Conservation (phyloP, 2,797 vertebrate species). For the Ammospiza maritima region DNA sequence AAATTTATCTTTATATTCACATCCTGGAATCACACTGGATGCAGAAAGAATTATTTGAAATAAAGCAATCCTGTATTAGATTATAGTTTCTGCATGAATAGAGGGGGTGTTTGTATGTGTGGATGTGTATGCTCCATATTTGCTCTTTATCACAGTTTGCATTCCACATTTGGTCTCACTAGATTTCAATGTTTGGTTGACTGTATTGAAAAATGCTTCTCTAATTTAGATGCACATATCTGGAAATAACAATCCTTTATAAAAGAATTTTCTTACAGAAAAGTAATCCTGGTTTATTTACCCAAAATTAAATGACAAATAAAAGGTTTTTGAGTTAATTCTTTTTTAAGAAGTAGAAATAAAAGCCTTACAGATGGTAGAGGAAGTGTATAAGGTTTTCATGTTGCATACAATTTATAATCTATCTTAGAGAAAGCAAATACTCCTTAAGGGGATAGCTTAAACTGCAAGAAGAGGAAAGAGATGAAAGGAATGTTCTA, state of each 20-base stretch:
- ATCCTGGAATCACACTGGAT: slow-evolving; percentile 44
- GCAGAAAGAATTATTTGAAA: slow-evolving; percentile 32
- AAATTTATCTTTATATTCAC: slow-evolving; percentile 45
- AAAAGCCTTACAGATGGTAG: slow-evolving; percentile 71
- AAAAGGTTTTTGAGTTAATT: slow-evolving; percentile 34
- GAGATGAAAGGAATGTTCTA: slow-evolving; percentile 76
- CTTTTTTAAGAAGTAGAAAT: slow-evolving; percentile 52
- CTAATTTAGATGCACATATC: background rate
- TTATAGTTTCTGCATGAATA: slow-evolving; percentile 22
- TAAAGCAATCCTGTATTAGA: slow-evolving; percentile 9
- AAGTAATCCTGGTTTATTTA: slow-evolving; percentile 19
- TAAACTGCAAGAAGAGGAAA: slow-evolving; percentile 75
- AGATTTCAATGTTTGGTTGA: background rate
- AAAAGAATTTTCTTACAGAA: background rate
- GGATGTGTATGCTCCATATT: background rate
- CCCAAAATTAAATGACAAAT: slow-evolving; percentile 49
- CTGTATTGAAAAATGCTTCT: background rate
- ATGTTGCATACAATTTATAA: slow-evolving; percentile 60
- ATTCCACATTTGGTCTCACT: background rate
- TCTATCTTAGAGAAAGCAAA: slow-evolving; percentile 76
- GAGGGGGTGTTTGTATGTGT: background rate
- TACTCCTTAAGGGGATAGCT: slow-evolving; percentile 74
- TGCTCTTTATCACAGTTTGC: slow-evolving; percentile 13
- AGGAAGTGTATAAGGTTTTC: slow-evolving; percentile 68
- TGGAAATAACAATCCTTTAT: background rate